Percentiles rank a stretch among this genome's conserved stretches.
These are phyloP conservation scores for Carassius auratus DNA, from an alignment of 2,113 vertebrate genomes.

Conservation along the genomic window DNA sequence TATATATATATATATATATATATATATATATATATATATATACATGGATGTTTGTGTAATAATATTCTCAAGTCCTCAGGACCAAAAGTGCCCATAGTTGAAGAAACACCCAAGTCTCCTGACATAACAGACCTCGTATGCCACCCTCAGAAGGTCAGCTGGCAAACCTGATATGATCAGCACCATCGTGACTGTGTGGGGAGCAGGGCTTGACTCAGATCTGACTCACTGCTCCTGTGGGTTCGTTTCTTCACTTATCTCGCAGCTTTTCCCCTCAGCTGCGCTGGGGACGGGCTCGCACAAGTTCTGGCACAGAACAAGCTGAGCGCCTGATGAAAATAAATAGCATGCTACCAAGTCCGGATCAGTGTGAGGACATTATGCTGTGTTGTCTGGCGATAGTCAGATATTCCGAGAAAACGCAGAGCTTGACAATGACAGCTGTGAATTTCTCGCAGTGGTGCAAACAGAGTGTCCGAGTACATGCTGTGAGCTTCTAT, in stretches of 20 bases:
- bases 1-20: no score
- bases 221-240: conserved; percentile 47
- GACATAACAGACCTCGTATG: background rate
- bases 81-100: background rate
- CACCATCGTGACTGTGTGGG: conserved; percentile 30
- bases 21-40: no score
- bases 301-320: conserved; percentile 10
- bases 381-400: background rate
- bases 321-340: background rate
- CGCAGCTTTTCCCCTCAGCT: background rate
- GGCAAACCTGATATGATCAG: conserved; percentile 38
- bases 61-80: background rate
- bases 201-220: conserved; percentile 43
- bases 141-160: conserved; percentile 46
- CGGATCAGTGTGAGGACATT: background rate
- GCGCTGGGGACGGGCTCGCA: background rate
- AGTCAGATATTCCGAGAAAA: background rate
- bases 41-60: no score
- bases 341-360: background rate
- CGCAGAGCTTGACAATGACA: background rate
- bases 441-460: conserved; percentile 9
- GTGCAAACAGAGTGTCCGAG: background rate
- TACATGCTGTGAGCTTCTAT: conserved; percentile 25
- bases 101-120: background rate
- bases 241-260: conserved; percentile 26